Base-by-base conservation (phyloP, 1,140 invertebrate species). In the Nylanderia fulva region DNA sequence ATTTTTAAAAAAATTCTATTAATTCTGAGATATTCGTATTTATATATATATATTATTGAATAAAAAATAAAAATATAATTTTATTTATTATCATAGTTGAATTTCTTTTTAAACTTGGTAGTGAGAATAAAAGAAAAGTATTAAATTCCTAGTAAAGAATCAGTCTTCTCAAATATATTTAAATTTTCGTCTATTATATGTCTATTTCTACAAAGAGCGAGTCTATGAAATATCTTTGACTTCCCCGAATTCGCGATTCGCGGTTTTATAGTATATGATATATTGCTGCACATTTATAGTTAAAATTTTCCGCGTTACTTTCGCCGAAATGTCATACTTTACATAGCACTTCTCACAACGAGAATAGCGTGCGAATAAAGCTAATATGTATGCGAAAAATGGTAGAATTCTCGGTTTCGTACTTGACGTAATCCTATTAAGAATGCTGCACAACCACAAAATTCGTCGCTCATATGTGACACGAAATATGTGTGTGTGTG, bases 391-490 rank as follows among this genome's bases (percentile, higher is more conserved):
- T n/a, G 27, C 42, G 29, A 42, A 42, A 79, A 79, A 79, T 68
- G 29, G 42, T 21, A 52, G 75, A 36, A 79, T 68, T 79, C 42
- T 68, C 61, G 21, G 29, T 36, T 54, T 63, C 48, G 21, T 48
- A 27, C 39, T 52, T 29, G n/a, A 79, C 48, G n/a, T 68, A 79
- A 79, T 79, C 75, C 75, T 79, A 79, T 79, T 79, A 79, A n/a
- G 9, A 68, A 3, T 52, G 29, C 7, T 77, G 61, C 61, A 52
- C 21, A 4, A 48, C n/a, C 13, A 79, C 75, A 54, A 79, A 79
- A 79, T 52, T 68, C 29, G 75, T 79, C 61, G 36, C 29, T 79
- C 61, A 68, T 52, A 66, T 48, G 29, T 79, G 42, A 68, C 42
- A 36, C n/a, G 2, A 29, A 13, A 8, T 77, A 8, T 33, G 8